Conservation (phyloP, 1,140 invertebrate species). For the Listronotus bonariensis region DNA sequence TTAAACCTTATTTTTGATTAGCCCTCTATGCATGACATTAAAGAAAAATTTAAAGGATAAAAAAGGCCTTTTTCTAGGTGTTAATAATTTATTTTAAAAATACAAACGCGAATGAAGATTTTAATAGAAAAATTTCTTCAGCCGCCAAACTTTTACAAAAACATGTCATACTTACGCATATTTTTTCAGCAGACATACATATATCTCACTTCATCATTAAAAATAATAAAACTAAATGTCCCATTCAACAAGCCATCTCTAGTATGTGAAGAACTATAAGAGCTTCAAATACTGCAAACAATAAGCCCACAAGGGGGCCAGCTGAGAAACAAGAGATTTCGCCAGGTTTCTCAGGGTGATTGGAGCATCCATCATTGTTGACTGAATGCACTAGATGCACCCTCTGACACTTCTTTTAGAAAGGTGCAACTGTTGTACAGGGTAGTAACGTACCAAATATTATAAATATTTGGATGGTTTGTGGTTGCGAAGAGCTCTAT, state of each 20-base stretch:
- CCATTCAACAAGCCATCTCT: slow-evolving; percentile 1
- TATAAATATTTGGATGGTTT: too few relatives aligned
- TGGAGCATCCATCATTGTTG: slow-evolving; percentile 28
- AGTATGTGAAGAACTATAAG: slow-evolving; percentile 22
- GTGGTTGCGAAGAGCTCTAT: too few relatives aligned
- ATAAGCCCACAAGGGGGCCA: slow-evolving; percentile 12
- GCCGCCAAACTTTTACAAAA: background rate
- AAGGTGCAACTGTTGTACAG: slow-evolving; percentile 15
- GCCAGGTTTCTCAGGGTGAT: slow-evolving; percentile 28
- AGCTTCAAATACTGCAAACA: slow-evolving; percentile 15
- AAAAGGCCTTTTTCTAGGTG: too few relatives aligned
- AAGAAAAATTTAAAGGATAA: too few relatives aligned
- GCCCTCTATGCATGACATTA: too few relatives aligned
- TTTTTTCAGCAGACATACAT: slow-evolving; percentile 1
- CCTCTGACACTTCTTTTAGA: slow-evolving; percentile 17
- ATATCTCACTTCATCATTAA: slow-evolving; percentile 14
- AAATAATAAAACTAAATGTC: slow-evolving; percentile 17
- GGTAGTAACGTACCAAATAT: background rate
- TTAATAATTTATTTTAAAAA: too few relatives aligned
- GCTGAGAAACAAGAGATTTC: slow-evolving; percentile 22
- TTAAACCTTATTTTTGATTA: too few relatives aligned
- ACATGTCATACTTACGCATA: background rate
- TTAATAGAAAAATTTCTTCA: too few relatives aligned
- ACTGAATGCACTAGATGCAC: slow-evolving; percentile 25
- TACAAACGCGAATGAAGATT: too few relatives aligned